phyloP scores from a whole-genome alignment of 1,140 invertebrate genomes.

The Calosoma granatense region DNA sequence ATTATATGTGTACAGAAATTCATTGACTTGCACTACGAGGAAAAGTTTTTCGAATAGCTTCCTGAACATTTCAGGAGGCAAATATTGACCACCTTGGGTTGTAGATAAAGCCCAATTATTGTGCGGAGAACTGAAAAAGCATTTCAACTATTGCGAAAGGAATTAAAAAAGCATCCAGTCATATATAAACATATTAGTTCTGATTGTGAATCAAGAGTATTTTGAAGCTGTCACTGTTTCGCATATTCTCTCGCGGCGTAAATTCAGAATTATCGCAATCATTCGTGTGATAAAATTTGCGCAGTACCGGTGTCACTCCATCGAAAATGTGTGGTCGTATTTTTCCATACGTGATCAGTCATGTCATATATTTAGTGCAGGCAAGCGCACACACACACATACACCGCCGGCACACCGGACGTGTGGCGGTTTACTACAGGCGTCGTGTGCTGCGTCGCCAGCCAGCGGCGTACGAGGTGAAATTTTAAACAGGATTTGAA shows the following conservation, averaged over 20 bases:
- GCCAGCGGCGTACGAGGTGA: not conserved
- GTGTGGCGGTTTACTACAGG: not conserved
- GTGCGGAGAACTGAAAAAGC: not conserved
- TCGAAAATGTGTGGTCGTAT: not conserved
- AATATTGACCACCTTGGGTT: too few species aligned
- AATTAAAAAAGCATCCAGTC: not conserved
- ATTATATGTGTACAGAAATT: too few species aligned
- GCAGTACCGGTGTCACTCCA: not conserved
- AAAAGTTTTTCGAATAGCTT: too few species aligned
- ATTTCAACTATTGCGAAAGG: not conserved
- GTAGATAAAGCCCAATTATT: too few species aligned
- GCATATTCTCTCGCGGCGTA: too few species aligned
- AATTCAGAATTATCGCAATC: constrained; percentile 2
- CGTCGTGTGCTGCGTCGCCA: not conserved
- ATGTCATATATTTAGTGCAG: constrained; percentile 2
- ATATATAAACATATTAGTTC: not conserved
- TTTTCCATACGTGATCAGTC: not conserved
- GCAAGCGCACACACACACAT: not conserved
- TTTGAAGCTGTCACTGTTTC: too few species aligned
- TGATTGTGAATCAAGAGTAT: not conserved
- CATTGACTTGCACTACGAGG: too few species aligned
- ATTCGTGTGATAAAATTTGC: constrained; percentile 2
- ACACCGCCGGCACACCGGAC: not conserved
- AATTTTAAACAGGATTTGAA: too few species aligned
- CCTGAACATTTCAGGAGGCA: too few species aligned